Evolutionary conservation across 2,888 invertebrate genomes (phyloP).

Genomic region (Melinaea marsaeus): DNA sequence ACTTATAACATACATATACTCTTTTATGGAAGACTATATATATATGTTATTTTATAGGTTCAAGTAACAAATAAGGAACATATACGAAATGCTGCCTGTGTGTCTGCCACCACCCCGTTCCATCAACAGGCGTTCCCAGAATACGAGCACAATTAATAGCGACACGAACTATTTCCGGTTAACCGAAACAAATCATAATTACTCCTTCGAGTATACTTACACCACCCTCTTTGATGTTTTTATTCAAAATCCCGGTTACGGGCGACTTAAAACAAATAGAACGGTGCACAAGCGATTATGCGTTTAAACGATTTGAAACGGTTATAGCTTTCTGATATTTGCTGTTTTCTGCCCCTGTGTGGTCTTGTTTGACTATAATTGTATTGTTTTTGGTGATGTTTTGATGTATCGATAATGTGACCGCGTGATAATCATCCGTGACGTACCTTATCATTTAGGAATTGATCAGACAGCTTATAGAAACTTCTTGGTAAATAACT

Average conservation of each 20-base stretch:
- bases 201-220: conserved; percentile 69
- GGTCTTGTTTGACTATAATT: conserved; percentile 47
- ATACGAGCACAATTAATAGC: conserved; percentile 67
- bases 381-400: conserved; percentile 51
- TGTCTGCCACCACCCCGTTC: conserved; percentile 42
- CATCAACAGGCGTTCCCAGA: conserved; percentile 54
- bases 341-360: conserved; percentile 65
- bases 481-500: conserved; percentile 5
- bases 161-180: conserved; percentile 76
- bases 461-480: not conserved
- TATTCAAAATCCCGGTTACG: conserved; percentile 72
- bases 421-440: conserved; percentile 50
- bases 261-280: conserved; percentile 77
- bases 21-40: too few relatives aligned
- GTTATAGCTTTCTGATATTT: conserved; percentile 71
- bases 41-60: conserved; percentile 3
- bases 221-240: conserved; percentile 76
- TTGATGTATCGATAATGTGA: conserved; percentile 52
- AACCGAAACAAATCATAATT: conserved; percentile 75
- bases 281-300: conserved; percentile 71
- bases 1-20: not conserved
- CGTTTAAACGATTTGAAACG: conserved; percentile 74
- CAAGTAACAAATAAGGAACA: not conserved
- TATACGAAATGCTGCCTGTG: conserved; percentile 31
- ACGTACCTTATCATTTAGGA: conserved; percentile 28